Percentiles rank a stretch among this genome's conserved stretches.
phyloP scores from a whole-genome alignment of 2,113 vertebrate genomes.

The Amblyornis subalaris region DNA sequence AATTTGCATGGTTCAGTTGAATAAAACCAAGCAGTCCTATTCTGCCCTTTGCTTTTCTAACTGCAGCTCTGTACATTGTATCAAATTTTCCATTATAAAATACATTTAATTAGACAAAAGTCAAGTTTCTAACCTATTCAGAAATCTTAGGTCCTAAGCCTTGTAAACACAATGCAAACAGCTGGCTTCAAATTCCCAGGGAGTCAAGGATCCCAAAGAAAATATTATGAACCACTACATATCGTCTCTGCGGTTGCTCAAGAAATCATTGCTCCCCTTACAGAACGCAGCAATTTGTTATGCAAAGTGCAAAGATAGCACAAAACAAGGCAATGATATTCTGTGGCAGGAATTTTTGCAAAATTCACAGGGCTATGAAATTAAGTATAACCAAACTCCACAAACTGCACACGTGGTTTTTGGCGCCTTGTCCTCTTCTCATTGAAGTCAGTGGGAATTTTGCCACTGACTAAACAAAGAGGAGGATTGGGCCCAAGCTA shows the following conservation, averaged over 20 bases:
- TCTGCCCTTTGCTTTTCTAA: slow-evolving; percentile 37
- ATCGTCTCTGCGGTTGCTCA: background rate
- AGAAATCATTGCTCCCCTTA: background rate
- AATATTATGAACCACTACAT: background rate
- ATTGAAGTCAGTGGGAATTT: background rate
- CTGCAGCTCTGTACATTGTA: slow-evolving; percentile 18
- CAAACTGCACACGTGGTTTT: fast-evolving
- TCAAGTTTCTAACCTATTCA: slow-evolving; percentile 46
- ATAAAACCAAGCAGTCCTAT: background rate
- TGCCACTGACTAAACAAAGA: slow-evolving; percentile 11
- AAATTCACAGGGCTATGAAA: background rate
- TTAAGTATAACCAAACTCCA: background rate
- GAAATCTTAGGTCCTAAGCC: background rate
- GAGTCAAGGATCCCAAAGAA: slow-evolving; percentile 18
- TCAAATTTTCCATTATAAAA: slow-evolving; percentile 56
- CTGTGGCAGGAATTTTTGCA: background rate
- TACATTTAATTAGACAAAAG: slow-evolving; percentile 62
- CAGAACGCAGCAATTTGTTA: background rate
- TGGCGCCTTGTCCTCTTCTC: background rate
- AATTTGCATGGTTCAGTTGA: slow-evolving; percentile 33
- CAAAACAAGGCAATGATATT: background rate
- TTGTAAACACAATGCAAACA: background rate
- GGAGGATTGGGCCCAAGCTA: background rate
- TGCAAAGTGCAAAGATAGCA: background rate
- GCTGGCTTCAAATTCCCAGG: slow-evolving; percentile 9